Percentiles rank a stretch among this genome's conserved stretches.
phyloP scores from a whole-genome alignment of 2,888 invertebrate species.

The Encarsia formosa region DNA sequence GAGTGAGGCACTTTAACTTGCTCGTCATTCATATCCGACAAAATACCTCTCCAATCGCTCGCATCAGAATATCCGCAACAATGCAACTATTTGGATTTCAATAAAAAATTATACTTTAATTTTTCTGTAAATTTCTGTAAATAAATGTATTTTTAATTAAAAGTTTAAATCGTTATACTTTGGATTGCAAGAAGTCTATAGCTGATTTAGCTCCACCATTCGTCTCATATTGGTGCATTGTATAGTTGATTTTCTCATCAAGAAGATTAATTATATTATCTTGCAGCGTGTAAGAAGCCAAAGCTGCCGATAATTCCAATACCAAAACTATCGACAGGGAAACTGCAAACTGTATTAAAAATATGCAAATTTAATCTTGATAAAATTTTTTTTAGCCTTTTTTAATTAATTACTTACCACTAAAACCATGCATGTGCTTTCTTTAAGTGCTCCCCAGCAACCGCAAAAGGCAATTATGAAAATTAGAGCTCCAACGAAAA shows the following conservation, averaged over 20 bases:
- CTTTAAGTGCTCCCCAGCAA: conserved; percentile 76
- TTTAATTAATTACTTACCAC: conserved; percentile 48
- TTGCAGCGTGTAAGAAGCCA: conserved; percentile 56
- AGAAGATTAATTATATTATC: conserved; percentile 49
- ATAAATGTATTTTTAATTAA: not conserved
- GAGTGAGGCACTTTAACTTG: conserved; percentile 58
- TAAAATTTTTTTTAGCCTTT: not conserved
- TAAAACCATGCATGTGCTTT: conserved; percentile 70
- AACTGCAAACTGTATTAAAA: conserved; percentile 54
- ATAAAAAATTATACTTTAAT: not conserved
- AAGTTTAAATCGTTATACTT: conserved; percentile 48
- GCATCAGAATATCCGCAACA: conserved; percentile 49
- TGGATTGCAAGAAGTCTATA: conserved; percentile 59
- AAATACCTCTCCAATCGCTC: conserved; percentile 57
- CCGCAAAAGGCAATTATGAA: conserved; percentile 73
- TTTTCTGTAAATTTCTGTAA: not conserved
- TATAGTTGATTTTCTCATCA: conserved; percentile 52
- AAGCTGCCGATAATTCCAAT: conserved; percentile 60
- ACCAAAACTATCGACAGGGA: conserved; percentile 57
- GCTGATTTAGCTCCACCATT: conserved; percentile 49
- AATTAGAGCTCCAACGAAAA: conserved; percentile 72
- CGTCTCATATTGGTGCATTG: conserved; percentile 51
- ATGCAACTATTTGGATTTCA: conserved; percentile 46
- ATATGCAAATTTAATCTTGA: not conserved
- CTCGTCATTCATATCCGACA: conserved; percentile 43